These are phyloP conservation scores for Potamarius usumacintae DNA, from an alignment of 2,113 vertebrate genomes.

Conservation along the genomic window DNA sequence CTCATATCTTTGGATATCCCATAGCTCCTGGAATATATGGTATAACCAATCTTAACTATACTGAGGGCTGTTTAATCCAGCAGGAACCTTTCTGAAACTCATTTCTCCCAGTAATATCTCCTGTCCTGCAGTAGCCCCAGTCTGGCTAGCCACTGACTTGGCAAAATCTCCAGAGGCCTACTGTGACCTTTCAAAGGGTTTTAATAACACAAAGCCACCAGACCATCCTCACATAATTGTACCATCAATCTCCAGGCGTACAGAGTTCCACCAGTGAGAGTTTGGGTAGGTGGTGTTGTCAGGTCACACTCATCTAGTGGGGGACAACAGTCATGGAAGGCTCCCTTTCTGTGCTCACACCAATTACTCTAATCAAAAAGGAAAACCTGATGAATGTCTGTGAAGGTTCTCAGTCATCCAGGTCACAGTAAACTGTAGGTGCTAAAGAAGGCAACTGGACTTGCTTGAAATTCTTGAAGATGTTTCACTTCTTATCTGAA, in stretches of 20 bases:
- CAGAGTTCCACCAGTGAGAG: background rate
- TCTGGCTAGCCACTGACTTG: background rate
- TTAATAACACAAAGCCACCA: background rate
- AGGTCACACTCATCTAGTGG: too few relatives aligned
- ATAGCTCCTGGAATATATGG: background rate
- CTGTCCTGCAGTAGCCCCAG: background rate
- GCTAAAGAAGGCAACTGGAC: too few relatives aligned
- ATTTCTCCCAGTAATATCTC: background rate
- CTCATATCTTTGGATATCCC: constrained; percentile 1
- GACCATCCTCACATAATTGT: background rate
- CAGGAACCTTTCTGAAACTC: background rate
- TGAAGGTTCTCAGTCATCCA: too few relatives aligned
- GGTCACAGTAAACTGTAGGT: too few relatives aligned
- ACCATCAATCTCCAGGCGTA: background rate
- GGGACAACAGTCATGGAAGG: background rate
- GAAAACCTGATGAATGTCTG: background rate
- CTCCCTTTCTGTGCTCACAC: background rate
- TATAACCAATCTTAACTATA: background rate
- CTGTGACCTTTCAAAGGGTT: background rate
- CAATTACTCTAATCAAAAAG: background rate
- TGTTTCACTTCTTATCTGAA: too few relatives aligned
- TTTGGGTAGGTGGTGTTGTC: background rate
- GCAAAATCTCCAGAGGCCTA: background rate
- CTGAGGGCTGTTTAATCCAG: background rate
- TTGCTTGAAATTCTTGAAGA: too few relatives aligned